Conservation (phyloP, 2,888 invertebrate genomes). For the Leptinotarsa tumamoca region DNA sequence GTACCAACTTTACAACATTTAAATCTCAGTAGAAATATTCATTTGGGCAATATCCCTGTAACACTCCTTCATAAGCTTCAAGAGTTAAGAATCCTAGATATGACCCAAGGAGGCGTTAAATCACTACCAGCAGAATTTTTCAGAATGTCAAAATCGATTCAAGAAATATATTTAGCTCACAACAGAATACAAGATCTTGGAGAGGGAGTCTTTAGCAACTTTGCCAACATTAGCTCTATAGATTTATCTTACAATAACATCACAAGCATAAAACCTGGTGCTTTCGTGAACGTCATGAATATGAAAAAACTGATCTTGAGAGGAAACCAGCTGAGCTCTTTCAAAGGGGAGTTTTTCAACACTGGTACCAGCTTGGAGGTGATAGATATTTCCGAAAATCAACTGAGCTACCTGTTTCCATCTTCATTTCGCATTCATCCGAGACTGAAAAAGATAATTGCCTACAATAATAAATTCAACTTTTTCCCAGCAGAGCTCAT, state of each 20-base stretch:
- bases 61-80: constrained; percentile 79
- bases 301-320: constrained; percentile 78
- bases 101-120: constrained; percentile 81
- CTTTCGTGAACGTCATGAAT: constrained; percentile 83
- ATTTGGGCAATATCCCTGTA: constrained; percentile 74
- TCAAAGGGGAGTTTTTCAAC: constrained; percentile 87
- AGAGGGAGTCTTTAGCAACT: constrained; percentile 81
- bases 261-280: constrained; percentile 78
- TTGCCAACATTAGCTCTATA: constrained; percentile 79
- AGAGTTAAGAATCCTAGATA: constrained; percentile 77
- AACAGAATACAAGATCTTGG: constrained; percentile 83
- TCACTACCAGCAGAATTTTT: constrained; percentile 80
- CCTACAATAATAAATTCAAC: constrained; percentile 83
- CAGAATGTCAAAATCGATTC: constrained; percentile 75
- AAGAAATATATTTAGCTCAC: constrained; percentile 76
- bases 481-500: constrained; percentile 89
- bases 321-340: constrained; percentile 83
- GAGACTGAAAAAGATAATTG: constrained; percentile 76
- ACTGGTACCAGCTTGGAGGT: constrained; percentile 85
- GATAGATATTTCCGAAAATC: constrained; percentile 84
- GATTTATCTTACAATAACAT: constrained; percentile 86
- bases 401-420: constrained; percentile 84
- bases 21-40: constrained; percentile 82
- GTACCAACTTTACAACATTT: constrained; percentile 77
- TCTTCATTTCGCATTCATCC: constrained; percentile 89